Percentiles rank a stretch among this genome's conserved stretches.
Evolutionary conservation across 2,113 vertebrate species (phyloP).

Genomic region (Oncorhynchus tshawytscha): DNA sequence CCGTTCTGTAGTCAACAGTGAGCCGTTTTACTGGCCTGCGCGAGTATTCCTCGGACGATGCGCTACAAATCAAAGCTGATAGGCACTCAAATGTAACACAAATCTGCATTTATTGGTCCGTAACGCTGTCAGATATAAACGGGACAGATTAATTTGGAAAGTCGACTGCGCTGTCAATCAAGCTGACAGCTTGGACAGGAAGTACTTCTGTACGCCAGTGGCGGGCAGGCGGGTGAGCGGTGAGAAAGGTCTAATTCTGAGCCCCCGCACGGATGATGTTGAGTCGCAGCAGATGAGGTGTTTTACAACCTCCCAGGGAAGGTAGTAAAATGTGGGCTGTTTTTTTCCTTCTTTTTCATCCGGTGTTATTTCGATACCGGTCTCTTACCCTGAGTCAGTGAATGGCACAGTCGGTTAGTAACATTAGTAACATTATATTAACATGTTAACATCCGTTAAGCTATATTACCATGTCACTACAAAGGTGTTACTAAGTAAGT

Average conservation of each 20-base stretch:
- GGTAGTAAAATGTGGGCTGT: not conserved
- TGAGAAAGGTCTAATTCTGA: not conserved
- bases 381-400: too few species aligned
- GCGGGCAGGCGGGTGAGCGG: not conserved
- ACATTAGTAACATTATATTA: not conserved
- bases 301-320: not conserved
- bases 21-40: conserved; percentile 10
- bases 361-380: too few species aligned
- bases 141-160: conserved; percentile 48
- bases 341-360: too few species aligned
- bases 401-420: not conserved
- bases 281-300: not conserved
- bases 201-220: not conserved
- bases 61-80: conserved; percentile 57
- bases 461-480: too few species aligned
- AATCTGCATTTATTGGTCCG: conserved; percentile 58
- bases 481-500: too few species aligned
- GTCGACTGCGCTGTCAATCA: conserved; percentile 57
- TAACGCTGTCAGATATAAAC: conserved; percentile 46
- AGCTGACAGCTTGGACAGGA: conserved; percentile 34
- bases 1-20: not conserved
- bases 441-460: not conserved
- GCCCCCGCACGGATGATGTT: not conserved
- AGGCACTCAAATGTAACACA: conserved; percentile 49
- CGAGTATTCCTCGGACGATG: conserved; percentile 5